Base-by-base conservation (phyloP, 1,140 invertebrate species). In the Drosophila erecta region DNA sequence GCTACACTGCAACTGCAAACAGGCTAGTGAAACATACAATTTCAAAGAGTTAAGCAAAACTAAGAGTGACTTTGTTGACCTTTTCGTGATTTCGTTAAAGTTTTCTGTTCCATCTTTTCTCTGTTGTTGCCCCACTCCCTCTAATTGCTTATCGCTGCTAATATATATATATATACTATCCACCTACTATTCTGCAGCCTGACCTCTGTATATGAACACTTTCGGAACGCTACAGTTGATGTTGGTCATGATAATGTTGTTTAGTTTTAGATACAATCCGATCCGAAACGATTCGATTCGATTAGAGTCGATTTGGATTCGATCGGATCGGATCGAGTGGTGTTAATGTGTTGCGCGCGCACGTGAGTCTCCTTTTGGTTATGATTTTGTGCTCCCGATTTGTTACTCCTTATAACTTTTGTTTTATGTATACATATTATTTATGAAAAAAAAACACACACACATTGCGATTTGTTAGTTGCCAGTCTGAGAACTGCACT, bases 351-450 rank as follows among this genome's bases (percentile, higher is more conserved):
- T 90, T 90, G 80, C 73, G 85, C 84, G 79, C 84, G 80, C 84
- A 87, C 83, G 84, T 90, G 84, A 87, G 84, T 89, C 84, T 89
- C 84, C 85, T 84, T 86, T 84, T 84, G 85, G 60, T 90, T 76
- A 71, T 89, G 84, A 89, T 89, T 86, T 87, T 87, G 76, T 89
- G 84, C 84, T 89, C 81, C 81, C 65, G 53, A 76, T 85, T 79
- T 84, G 66, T 80, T 85, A 80, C 77, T 67, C 71, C 67, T 64
- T 73, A 75, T 67, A 56, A 61, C 58, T 47, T 61, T 59, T 59
- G 22, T 53, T 78, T 59, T 69, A 35, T 54, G 49, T 57, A 47
- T 57, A 47, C 69, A 47, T 76, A 20, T 75, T 55, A 62, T 59
- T 81, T 57, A 79, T 64, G 37, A n/a, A 59, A 69, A 41, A 27